A percentile compares a stretch with the other conserved stretches of the same genome.
Conservation (phyloP, 2,797 vertebrate species). For the Alfaro cultratus region DNA sequence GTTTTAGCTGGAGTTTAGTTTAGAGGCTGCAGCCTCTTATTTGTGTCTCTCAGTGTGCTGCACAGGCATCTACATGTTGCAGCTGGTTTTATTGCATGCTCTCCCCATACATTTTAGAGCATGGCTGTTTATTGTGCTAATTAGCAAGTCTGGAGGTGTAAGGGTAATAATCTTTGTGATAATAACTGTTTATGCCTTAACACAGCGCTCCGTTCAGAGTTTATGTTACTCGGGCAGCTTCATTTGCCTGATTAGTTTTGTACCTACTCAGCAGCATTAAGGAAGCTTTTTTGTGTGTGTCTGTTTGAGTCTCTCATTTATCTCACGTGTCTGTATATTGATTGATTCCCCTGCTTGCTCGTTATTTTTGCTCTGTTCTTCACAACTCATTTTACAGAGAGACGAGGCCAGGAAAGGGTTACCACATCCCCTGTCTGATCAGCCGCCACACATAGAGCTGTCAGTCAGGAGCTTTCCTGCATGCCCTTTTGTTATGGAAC, state of each 20-base stretch:
- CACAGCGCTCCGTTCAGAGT: constrained; percentile 68
- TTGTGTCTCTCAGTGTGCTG: constrained; percentile 36
- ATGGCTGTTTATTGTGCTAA: constrained; percentile 78
- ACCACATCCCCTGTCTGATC: constrained; percentile 69
- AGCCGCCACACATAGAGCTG: constrained; percentile 76
- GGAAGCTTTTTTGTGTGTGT: constrained; percentile 52
- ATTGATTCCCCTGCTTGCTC: constrained; percentile 77
- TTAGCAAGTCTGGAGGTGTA: constrained; percentile 78
- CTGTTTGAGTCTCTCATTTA: constrained; percentile 74
- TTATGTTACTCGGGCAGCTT: constrained; percentile 70
- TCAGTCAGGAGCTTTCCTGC: constrained; percentile 76
- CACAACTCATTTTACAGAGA: constrained; percentile 77
- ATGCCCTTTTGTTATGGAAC: constrained; percentile 78
- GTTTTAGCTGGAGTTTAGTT: constrained; percentile 55
- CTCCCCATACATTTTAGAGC: constrained; percentile 71
- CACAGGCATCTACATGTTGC: constrained; percentile 59
- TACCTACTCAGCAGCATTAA: constrained; percentile 76
- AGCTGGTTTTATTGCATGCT: constrained; percentile 56
- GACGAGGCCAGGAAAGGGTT: constrained; percentile 68
- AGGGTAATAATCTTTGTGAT: constrained; percentile 81
- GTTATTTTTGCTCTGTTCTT: constrained; percentile 78
- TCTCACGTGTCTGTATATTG: constrained; percentile 74
- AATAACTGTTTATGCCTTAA: constrained; percentile 77
- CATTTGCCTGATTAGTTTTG: constrained; percentile 76
- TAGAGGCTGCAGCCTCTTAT: constrained; percentile 54